Evolutionary conservation across 1,140 invertebrate species (phyloP), one percentile per base, ranked within the genome.

Genomic region (Vanessa tameamea): DNA sequence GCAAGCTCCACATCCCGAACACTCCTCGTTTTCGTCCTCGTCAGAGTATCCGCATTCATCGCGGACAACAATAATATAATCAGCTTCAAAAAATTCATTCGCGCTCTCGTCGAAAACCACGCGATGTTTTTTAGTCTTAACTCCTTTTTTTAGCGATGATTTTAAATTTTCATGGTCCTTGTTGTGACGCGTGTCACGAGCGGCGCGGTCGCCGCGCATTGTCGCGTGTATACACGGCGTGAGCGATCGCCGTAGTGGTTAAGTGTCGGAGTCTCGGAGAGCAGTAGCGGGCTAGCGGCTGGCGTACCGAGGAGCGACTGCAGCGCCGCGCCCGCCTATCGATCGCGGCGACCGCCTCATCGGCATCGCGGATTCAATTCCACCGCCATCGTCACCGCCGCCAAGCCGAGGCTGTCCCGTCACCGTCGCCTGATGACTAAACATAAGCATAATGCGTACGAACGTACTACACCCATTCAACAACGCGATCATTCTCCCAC

Each of bases 1-100:
- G 89, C 86, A 94, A 79, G 82, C 90, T 79, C 96, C 95, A 80
- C 96, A 95, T 76, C 96, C 96, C 63, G 96, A 96, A 86, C 96
- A 96, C 55, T 96, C 95, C 76, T 96, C 96, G 78, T 95, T 93
- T 72, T 95, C 94, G 48, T 91, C 93, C 81, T 96, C 96, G 82
- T 96, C 96, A 59, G 96, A 96, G 80, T 96, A 96, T 72, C 96
- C 96, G 78, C 96, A 96, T 83, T 97, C 96, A 82, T 97, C 96
- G 51, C 96, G 95, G 63, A 97, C 97, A 26, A 97, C 91, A 80
- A 97, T 97, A 76, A 97, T 97, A 82, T 97, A 97, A 90, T 97
- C 96, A 2, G 96, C 96, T 70, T 97, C 97, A 86, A 97, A 97
- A 90, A 97, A 97, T 88, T 97, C 96, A 90, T 97, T 97, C 23